phyloP scores from a whole-genome alignment of 2,888 invertebrate genomes.

The Idaea dimidiata region DNA sequence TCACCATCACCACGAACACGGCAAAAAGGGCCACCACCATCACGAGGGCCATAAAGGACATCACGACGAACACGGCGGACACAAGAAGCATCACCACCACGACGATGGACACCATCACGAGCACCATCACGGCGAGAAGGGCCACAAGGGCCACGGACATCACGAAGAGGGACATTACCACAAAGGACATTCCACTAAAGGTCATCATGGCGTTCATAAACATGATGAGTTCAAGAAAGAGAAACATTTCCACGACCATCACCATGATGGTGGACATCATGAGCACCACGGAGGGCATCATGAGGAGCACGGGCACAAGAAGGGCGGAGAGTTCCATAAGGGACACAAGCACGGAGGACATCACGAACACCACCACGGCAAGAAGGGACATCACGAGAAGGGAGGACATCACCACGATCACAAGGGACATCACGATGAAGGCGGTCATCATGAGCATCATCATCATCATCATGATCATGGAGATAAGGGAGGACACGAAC shows the following conservation, averaged over 20 bases:
- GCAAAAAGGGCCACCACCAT: conserved; percentile 87
- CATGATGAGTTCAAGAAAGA: conserved; percentile 92
- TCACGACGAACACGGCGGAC: conserved; percentile 83
- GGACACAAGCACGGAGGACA: conserved; percentile 89
- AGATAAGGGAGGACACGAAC: conserved; percentile 90
- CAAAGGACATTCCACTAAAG: conserved; percentile 92
- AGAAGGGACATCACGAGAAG: conserved; percentile 90
- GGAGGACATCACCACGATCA: conserved; percentile 90
- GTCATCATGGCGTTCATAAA: conserved; percentile 92
- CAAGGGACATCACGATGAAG: conserved; percentile 89
- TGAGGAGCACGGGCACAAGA: conserved; percentile 89
- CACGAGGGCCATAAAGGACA: conserved; percentile 84
- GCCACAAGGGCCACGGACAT: conserved; percentile 81
- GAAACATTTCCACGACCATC: conserved; percentile 92
- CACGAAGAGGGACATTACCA: conserved; percentile 85
- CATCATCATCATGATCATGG: conserved; percentile 87
- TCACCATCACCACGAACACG: conserved; percentile 83
- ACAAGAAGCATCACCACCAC: conserved; percentile 84
- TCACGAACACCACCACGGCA: conserved; percentile 89
- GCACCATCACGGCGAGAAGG: conserved; percentile 84
- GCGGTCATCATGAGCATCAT: conserved; percentile 89
- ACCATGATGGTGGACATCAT: conserved; percentile 89
- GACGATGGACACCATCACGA: conserved; percentile 84
- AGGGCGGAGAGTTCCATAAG: conserved; percentile 90
- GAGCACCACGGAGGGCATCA: conserved; percentile 90